Conservation (phyloP, 2,113 vertebrate species). For the Hippocampus comes region DNA sequence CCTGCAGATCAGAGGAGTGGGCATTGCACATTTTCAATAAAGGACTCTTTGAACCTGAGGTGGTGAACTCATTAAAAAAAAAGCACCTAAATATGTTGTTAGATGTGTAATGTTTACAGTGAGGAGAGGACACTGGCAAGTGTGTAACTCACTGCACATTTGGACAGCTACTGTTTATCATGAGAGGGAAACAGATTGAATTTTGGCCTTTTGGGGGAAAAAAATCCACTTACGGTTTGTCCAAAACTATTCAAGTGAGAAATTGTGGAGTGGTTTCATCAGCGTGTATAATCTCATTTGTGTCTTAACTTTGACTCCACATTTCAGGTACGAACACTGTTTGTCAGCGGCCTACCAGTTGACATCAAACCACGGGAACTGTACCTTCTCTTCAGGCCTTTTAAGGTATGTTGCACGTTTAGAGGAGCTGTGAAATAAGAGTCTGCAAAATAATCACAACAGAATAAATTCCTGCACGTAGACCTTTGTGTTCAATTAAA, state of each 20-base stretch:
- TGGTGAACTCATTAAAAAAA: not conserved
- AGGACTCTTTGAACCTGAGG: not conserved
- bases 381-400: conserved; percentile 94
- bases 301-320: not conserved
- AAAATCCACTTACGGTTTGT: not conserved
- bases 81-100: no score
- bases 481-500: not conserved
- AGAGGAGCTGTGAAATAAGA: not conserved
- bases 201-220: not conserved
- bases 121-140: no score
- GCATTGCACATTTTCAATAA: no score
- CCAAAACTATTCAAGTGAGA: not conserved
- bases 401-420: conserved; percentile 79
- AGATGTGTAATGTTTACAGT: no score
- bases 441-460: not conserved
- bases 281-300: not conserved
- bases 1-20: not conserved
- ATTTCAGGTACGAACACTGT: conserved; percentile 82
- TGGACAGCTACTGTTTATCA: not conserved
- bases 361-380: conserved; percentile 97
- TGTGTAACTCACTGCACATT: not conserved
- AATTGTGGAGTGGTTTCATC: not conserved
- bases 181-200: not conserved
- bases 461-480: not conserved
- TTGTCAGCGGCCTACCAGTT: conserved; percentile 94